Evolutionary conservation across 1,140 invertebrate species (phyloP).

Genomic region (Andricus grossulariae): DNA sequence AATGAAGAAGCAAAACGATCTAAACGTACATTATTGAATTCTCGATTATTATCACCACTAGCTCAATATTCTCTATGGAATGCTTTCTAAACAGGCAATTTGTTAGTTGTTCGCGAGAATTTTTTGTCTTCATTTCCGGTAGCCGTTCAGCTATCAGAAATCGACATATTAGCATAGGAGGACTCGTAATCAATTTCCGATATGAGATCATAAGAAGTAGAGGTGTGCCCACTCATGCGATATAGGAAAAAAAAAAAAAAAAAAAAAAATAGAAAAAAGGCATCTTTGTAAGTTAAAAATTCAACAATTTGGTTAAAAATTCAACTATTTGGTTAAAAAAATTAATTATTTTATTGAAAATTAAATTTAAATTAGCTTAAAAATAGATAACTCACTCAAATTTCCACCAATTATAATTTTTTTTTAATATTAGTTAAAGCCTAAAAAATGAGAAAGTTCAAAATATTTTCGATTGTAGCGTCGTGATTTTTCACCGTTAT

Average conservation of each 20-base stretch:
- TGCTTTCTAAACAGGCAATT: constrained; percentile 5
- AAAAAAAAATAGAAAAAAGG: too few relatives aligned
- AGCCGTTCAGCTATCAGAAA: neutral
- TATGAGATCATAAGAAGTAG: neutral
- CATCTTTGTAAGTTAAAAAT: too few relatives aligned
- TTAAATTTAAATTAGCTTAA: too few relatives aligned
- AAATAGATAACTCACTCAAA: too few relatives aligned
- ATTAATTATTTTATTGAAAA: too few relatives aligned
- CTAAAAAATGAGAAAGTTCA: too few relatives aligned
- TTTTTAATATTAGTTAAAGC: too few relatives aligned
- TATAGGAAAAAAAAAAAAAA: neutral
- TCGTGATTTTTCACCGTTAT: too few relatives aligned
- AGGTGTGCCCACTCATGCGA: neutral
- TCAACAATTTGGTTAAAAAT: too few relatives aligned
- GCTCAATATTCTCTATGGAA: neutral
- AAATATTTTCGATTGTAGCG: too few relatives aligned
- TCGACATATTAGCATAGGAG: constrained; percentile 1
- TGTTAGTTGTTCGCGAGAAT: constrained; percentile 12
- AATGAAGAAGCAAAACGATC: neutral
- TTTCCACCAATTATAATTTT: too few relatives aligned
- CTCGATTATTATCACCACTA: constrained; percentile 10
- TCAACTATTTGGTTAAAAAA: too few relatives aligned
- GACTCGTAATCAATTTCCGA: constrained; percentile 1
- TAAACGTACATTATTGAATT: constrained; percentile 9
- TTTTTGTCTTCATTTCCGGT: neutral